Percentiles rank a stretch among this genome's conserved stretches.
phyloP scores from a whole-genome alignment of 2,888 invertebrate genomes.

The Dyspetes luteomarginatus region DNA sequence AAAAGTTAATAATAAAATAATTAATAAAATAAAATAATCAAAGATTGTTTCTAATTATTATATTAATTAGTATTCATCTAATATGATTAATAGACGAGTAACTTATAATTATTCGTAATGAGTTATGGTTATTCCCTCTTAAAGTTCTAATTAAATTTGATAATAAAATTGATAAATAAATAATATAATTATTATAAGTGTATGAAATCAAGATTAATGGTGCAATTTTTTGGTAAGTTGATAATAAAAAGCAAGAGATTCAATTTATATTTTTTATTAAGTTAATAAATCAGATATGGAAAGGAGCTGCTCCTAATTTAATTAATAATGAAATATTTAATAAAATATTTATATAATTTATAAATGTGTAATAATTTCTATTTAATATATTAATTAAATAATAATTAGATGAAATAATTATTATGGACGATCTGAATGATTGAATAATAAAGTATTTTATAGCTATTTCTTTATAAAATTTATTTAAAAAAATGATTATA shows the following conservation, averaged over 20 bases:
- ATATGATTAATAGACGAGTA: constrained; percentile 88
- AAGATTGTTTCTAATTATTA: constrained; percentile 83
- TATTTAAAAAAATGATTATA: constrained; percentile 83
- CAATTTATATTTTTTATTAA: constrained; percentile 86
- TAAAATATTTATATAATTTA: too few species aligned
- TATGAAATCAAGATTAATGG: constrained; percentile 85
- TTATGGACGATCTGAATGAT: constrained; percentile 85
- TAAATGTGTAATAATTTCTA: too few species aligned
- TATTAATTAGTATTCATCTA: constrained; percentile 85
- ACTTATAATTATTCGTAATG: constrained; percentile 86
- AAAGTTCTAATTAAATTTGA: constrained; percentile 84
- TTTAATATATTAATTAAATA: constrained; percentile 79
- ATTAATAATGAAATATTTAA: constrained; percentile 81
- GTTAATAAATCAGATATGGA: constrained; percentile 87
- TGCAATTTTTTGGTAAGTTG: constrained; percentile 88
- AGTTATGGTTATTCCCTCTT: constrained; percentile 85
- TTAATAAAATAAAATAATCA: constrained; percentile 83
- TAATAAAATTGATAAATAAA: constrained; percentile 82
- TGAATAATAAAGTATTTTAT: constrained; percentile 87
- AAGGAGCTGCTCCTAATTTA: constrained; percentile 86
- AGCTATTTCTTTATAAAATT: constrained; percentile 71
- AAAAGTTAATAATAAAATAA: constrained; percentile 84
- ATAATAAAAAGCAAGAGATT: constrained; percentile 85
- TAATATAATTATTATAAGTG: constrained; percentile 84
- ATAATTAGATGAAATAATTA: constrained; percentile 81